phyloP scores from a whole-genome alignment of 2,888 invertebrate genomes.

The Lutraria lutraria region DNA sequence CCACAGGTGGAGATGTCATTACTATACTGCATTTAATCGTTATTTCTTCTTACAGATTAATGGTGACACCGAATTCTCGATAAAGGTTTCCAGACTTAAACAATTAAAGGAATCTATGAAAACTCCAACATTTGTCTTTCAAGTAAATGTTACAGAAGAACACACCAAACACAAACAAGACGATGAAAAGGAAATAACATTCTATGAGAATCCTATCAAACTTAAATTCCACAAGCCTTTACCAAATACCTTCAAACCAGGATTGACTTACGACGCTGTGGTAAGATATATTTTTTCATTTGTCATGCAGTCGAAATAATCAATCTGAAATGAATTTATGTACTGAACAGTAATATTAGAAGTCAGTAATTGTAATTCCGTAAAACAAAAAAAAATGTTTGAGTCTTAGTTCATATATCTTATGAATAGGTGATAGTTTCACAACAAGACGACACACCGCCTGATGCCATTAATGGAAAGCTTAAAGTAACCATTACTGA shows the following conservation, averaged over 20 bases:
- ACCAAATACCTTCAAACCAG: constrained; percentile 73
- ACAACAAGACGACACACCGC: constrained; percentile 73
- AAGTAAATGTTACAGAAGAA: constrained; percentile 95
- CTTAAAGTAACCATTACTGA: constrained; percentile 69
- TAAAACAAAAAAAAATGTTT: no score
- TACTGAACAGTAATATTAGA: no score
- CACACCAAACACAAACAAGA: constrained; percentile 94
- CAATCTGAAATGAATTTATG: no score
- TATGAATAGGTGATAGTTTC: constrained; percentile 76
- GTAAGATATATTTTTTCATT: constrained; percentile 53
- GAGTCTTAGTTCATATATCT: no score
- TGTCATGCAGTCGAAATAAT: background rate
- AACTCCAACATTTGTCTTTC: constrained; percentile 57
- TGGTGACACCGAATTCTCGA: constrained; percentile 65
- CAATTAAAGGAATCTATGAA: constrained; percentile 49
- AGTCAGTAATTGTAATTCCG: no score
- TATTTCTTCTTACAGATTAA: constrained; percentile 62
- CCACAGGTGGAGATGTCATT: no score
- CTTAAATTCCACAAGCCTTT: constrained; percentile 70
- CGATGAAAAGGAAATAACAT: constrained; percentile 90
- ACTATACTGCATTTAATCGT: background rate
- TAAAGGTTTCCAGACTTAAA: constrained; percentile 57
- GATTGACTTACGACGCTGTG: constrained; percentile 70
- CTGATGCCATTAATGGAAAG: constrained; percentile 41
- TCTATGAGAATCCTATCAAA: constrained; percentile 92